Conservation (phyloP, 2,113 vertebrate species). For the Elachura formosa region DNA sequence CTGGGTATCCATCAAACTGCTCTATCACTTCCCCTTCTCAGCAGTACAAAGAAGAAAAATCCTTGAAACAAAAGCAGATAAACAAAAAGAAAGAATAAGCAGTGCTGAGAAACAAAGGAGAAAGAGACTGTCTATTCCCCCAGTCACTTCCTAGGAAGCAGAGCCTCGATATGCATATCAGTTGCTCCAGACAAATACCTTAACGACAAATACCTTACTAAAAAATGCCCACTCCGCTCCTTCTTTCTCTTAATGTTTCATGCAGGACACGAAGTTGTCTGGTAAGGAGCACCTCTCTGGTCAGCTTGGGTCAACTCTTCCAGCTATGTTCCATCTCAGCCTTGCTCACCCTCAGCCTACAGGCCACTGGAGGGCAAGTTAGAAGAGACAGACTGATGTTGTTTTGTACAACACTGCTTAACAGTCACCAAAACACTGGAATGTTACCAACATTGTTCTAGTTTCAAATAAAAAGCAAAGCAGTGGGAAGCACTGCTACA, state of each 20-base stretch:
- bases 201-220: background rate
- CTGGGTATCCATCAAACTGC: rapidly evolving
- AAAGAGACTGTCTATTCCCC: background rate
- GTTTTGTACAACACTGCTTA: background rate
- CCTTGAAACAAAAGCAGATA: background rate
- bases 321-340: background rate
- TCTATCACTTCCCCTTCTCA: background rate
- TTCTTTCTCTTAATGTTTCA: background rate
- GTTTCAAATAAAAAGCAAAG: background rate
- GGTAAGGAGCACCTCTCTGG: background rate
- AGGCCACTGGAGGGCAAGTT: background rate
- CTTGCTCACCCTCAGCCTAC: background rate
- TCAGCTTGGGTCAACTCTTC: background rate
- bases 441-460: background rate
- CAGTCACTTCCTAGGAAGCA: background rate
- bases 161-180: background rate
- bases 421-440: background rate
- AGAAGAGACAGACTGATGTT: background rate
- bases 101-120: background rate
- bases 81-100: background rate
- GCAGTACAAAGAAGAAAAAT: background rate
- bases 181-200: background rate
- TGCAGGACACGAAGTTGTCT: rapidly evolving
- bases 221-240: rapidly evolving
- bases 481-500: background rate